A percentile compares a stretch with the other conserved stretches of the same genome.
Conservation (phyloP, 2,797 vertebrate genomes). For the Spinus pinus region DNA sequence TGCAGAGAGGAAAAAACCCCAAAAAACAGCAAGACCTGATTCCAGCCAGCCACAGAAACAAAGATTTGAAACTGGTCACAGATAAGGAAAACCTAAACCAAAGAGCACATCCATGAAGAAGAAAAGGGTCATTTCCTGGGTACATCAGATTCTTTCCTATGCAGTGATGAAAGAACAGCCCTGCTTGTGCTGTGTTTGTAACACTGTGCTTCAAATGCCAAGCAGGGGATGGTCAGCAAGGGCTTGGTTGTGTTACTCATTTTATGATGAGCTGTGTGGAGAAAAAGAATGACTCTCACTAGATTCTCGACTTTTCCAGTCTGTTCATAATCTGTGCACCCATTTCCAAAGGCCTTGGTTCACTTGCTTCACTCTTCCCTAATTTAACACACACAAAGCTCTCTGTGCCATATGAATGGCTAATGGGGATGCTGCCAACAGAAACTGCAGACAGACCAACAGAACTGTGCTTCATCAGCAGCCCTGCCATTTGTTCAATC, state of each 20-base stretch:
- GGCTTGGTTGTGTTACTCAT: background rate
- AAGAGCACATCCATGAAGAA: background rate
- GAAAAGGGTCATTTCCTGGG: background rate
- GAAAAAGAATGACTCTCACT: background rate
- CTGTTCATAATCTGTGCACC: no score
- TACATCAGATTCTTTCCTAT: background rate
- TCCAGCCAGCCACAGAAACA: background rate
- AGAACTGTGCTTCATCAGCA: slow-evolving; percentile 12
- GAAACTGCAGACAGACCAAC: background rate
- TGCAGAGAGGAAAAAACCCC: background rate
- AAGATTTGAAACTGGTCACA: background rate
- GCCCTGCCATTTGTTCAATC: slow-evolving; percentile 14
- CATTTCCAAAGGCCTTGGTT: background rate
- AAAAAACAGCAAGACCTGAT: background rate
- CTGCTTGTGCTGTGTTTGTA: background rate
- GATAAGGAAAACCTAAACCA: background rate
- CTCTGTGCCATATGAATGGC: background rate
- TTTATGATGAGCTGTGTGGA: background rate
- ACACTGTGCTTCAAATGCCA: background rate
- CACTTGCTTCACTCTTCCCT: background rate
- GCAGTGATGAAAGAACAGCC: rapidly evolving
- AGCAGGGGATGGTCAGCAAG: background rate
- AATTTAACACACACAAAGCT: background rate
- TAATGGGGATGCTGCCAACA: background rate
- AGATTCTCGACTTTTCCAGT: background rate